Evolutionary conservation across 2,113 vertebrate species (phyloP).

Genomic region (Heterotis niloticus): DNA sequence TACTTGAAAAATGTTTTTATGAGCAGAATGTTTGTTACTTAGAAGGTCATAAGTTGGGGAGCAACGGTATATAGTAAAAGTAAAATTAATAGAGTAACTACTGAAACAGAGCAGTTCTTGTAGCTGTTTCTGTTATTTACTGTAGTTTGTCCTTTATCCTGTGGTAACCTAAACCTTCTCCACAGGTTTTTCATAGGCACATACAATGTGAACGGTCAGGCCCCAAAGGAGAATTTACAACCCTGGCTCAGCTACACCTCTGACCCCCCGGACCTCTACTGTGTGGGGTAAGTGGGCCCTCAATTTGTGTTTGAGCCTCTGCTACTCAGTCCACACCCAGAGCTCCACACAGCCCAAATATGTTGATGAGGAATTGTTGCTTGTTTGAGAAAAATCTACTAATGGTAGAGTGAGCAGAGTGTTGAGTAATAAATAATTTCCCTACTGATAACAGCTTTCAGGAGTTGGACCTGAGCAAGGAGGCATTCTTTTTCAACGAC

Average conservation of each 20-base stretch:
- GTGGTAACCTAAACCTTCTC: slow-evolving; percentile 18
- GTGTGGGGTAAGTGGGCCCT: slow-evolving; percentile 75
- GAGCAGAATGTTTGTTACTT: too few species aligned
- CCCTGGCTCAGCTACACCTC: slow-evolving; percentile 75
- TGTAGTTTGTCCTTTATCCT: background rate
- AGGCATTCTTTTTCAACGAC: slow-evolving; percentile 94
- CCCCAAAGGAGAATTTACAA: slow-evolving; percentile 78
- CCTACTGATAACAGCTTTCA: slow-evolving; percentile 75
- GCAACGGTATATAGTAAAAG: too few species aligned
- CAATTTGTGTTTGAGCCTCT: background rate
- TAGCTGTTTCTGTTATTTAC: background rate
- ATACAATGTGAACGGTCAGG: slow-evolving; percentile 91
- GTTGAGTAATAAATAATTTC: slow-evolving; percentile 26
- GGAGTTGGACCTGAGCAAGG: slow-evolving; percentile 95
- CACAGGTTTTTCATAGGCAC: slow-evolving; percentile 89
- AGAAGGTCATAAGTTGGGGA: too few species aligned
- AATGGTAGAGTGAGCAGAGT: too few species aligned
- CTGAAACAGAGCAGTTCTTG: too few species aligned
- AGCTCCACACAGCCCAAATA: background rate
- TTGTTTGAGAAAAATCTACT: background rate
- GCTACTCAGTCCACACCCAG: background rate
- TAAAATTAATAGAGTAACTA: too few species aligned
- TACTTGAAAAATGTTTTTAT: too few species aligned
- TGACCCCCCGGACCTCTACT: slow-evolving; percentile 87
- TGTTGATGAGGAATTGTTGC: background rate